Percentiles rank a stretch among this genome's conserved stretches.
These are phyloP conservation scores for Chironomus striatipennis DNA, from an alignment of 1,140 invertebrate species.

Conservation along the genomic window DNA sequence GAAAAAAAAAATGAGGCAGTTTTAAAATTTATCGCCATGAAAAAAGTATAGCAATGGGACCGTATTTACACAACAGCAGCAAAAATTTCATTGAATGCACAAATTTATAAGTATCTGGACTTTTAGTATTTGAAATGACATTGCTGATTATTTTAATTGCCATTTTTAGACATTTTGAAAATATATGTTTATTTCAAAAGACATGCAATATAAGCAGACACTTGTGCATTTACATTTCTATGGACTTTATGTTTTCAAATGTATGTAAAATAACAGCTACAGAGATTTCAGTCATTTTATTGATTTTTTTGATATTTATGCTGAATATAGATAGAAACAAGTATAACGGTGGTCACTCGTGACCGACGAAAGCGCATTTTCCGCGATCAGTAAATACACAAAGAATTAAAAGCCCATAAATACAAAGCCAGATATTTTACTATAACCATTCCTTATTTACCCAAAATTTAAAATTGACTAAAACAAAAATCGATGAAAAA, in stretches of 20 bases:
- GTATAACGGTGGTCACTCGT: no score
- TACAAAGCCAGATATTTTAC: no score
- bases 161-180: not conserved
- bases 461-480: no score
- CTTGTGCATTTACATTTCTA: not conserved
- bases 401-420: no score
- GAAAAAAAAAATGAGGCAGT: not conserved
- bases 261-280: not conserved
- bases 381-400: no score
- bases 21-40: not conserved
- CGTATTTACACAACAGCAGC: not conserved
- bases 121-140: not conserved
- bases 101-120: no score
- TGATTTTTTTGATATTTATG: no score
- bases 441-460: no score
- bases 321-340: no score
- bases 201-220: not conserved
- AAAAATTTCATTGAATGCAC: not conserved
- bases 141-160: not conserved
- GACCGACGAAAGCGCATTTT: no score
- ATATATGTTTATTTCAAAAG: not conserved
- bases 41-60: not conserved
- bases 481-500: no score
- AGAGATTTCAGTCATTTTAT: not conserved
- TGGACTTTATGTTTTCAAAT: not conserved